Conservation (phyloP, 92 coral and sea anemone genomes). For the Scolanthus callimorphus region DNA sequence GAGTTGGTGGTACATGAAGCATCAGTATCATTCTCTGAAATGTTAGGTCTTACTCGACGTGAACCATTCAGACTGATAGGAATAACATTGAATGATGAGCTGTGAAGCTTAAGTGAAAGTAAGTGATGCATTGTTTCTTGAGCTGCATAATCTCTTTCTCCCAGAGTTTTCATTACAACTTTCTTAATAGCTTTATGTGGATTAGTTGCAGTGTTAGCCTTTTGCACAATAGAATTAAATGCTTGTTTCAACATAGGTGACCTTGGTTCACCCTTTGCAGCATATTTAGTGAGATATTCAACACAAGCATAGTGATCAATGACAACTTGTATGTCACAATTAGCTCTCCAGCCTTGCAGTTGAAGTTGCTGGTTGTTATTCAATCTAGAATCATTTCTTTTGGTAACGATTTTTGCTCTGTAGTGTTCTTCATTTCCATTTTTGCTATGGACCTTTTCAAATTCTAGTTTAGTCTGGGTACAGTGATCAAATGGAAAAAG, state of each 20-base stretch:
- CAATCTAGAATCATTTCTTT: conserved; percentile 48
- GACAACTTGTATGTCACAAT: conserved; percentile 49
- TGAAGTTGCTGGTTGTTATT: conserved; percentile 50
- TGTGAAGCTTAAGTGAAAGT: conserved; percentile 49
- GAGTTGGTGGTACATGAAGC: conserved; percentile 29
- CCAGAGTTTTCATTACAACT: conserved; percentile 50
- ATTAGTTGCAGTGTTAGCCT: conserved; percentile 12
- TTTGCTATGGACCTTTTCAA: conserved; percentile 38
- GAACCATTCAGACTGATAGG: conserved; percentile 66
- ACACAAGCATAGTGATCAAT: conserved; percentile 60
- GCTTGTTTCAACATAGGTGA: conserved; percentile 33
- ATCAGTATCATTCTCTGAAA: not conserved
- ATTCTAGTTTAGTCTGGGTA: conserved; percentile 36
- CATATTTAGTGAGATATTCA: conserved; percentile 55
- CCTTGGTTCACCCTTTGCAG: conserved; percentile 48
- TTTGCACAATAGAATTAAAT: conserved; percentile 31
- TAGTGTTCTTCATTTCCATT: conserved; percentile 24
- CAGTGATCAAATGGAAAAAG: conserved; percentile 48
- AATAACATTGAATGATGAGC: conserved; percentile 55
- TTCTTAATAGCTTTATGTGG: conserved; percentile 42
- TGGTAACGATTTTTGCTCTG: conserved; percentile 44
- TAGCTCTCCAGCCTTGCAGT: conserved; percentile 49
- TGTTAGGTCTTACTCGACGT: conserved; percentile 25
- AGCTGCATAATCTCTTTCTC: conserved; percentile 57
- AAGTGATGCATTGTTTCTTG: conserved; percentile 64